Percentiles rank a stretch among this genome's conserved stretches.
phyloP scores from a whole-genome alignment of 64 coral and sea anemone genomes.

The Stichodactyla helianthus region DNA sequence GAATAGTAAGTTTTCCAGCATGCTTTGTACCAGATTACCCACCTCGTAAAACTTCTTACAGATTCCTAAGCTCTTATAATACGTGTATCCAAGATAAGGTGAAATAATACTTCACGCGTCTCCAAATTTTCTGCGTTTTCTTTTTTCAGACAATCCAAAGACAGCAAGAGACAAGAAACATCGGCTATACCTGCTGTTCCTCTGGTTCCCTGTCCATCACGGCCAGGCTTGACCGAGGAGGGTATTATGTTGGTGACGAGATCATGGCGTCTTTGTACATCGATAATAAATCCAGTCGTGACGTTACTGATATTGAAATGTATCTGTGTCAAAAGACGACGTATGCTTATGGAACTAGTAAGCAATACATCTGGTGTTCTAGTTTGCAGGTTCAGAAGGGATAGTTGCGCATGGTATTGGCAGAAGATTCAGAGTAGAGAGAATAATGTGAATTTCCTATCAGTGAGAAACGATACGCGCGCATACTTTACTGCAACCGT shows the following conservation, averaged over 20 bases:
- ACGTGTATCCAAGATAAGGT: too few relatives aligned
- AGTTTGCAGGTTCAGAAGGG: too few relatives aligned
- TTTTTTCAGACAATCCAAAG: background rate
- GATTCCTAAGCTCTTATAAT: too few relatives aligned
- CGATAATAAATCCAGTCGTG: conserved; percentile 1
- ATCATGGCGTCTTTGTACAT: background rate
- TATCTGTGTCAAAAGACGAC: conserved; percentile 13
- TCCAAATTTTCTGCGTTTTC: background rate
- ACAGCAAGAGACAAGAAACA: background rate
- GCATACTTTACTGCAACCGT: too few relatives aligned
- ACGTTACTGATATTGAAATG: conserved; percentile 16
- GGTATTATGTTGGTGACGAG: conserved; percentile 24
- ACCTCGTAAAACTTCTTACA: too few relatives aligned
- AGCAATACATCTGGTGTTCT: background rate
- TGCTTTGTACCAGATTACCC: too few relatives aligned
- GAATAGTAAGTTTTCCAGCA: too few relatives aligned
- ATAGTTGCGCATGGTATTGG: too few relatives aligned
- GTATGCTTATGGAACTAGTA: conserved; percentile 11
- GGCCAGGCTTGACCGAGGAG: conserved; percentile 19
- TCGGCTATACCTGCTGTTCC: conserved; percentile 4
- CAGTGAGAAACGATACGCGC: too few relatives aligned
- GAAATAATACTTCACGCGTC: background rate
- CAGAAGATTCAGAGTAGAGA: background rate
- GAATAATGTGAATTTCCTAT: too few relatives aligned
- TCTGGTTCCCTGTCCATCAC: conserved; percentile 27